phyloP scores from a whole-genome alignment of 1,140 invertebrate genomes.

The Augochlora pura region DNA sequence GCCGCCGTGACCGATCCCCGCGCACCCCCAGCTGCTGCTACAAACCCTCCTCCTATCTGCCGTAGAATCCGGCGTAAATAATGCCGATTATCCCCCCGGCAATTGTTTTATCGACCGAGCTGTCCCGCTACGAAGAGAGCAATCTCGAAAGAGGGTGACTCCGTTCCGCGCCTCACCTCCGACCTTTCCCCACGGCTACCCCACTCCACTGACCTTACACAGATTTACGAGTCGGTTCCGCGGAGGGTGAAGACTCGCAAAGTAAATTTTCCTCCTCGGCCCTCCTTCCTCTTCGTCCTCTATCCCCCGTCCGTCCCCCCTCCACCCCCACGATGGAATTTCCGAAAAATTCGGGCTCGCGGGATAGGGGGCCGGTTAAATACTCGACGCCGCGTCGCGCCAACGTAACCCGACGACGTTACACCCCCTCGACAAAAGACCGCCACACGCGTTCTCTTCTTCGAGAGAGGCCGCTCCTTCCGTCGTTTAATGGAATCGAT shows the following conservation, averaged over 20 bases:
- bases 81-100: slow-evolving; percentile 78
- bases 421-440: neutral
- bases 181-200: slow-evolving; percentile 45
- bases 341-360: neutral
- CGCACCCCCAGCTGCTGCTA: slow-evolving; percentile 35
- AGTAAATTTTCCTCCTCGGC: slow-evolving; percentile 57
- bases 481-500: slow-evolving; percentile 3
- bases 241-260: slow-evolving; percentile 51
- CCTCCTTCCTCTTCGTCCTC: slow-evolving; percentile 23
- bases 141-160: slow-evolving; percentile 51
- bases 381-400: no score
- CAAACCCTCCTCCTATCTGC: slow-evolving; percentile 70
- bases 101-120: slow-evolving; percentile 80
- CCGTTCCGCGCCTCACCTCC: slow-evolving; percentile 41
- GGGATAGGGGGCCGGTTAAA: neutral
- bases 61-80: slow-evolving; percentile 79
- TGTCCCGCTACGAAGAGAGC: slow-evolving; percentile 55
- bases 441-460: neutral
- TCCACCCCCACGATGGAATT: neutral
- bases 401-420: neutral
- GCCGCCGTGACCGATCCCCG: neutral
- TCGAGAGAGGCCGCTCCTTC: neutral
- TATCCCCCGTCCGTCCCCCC: no score
- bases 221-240: slow-evolving; percentile 60
- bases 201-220: slow-evolving; percentile 47